phyloP scores from a whole-genome alignment of 2,797 vertebrate genomes.

The Semotilus atromaculatus region DNA sequence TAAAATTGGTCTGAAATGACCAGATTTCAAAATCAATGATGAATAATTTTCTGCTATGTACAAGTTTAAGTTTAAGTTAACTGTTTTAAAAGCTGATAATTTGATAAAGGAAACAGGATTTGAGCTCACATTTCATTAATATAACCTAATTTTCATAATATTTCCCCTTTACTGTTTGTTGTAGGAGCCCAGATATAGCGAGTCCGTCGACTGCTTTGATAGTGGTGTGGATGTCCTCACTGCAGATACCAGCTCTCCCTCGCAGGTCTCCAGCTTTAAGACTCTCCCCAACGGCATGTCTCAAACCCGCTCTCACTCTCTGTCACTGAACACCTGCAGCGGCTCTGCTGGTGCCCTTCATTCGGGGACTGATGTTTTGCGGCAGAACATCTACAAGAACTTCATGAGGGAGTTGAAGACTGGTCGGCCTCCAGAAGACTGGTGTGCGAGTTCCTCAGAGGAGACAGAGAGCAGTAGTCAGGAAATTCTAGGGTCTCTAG shows the following conservation, averaged over 20 bases:
- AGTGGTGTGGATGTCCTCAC: conserved; percentile 87
- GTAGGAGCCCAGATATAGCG: conserved; percentile 89
- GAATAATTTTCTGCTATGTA: too few relatives aligned
- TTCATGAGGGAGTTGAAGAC: conserved; percentile 93
- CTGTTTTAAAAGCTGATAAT: not conserved
- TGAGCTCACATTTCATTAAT: conserved; percentile 34
- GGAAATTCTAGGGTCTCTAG: conserved; percentile 82
- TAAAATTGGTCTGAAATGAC: not conserved
- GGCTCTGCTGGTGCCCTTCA: conserved; percentile 74
- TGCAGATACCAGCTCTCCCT: conserved; percentile 80
- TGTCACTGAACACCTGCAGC: conserved; percentile 64
- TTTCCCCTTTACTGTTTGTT: not conserved
- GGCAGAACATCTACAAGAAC: conserved; percentile 89
- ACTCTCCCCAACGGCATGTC: conserved; percentile 77
- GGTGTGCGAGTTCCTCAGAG: conserved; percentile 54
- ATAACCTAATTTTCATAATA: not conserved
- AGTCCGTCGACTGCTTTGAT: conserved; percentile 87
- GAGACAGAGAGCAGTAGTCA: conserved; percentile 74
- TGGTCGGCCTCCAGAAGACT: conserved; percentile 39
- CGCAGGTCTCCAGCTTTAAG: conserved; percentile 79
- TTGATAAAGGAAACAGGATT: not conserved
- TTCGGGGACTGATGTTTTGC: conserved; percentile 63
- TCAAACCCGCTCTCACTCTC: conserved; percentile 62
- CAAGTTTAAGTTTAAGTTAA: not conserved
- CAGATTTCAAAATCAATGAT: not conserved